Percentiles rank a stretch among this genome's conserved stretches.
Evolutionary conservation across 2,888 invertebrate species (phyloP).

Genomic region (Caenorhabditis panamensis): DNA sequence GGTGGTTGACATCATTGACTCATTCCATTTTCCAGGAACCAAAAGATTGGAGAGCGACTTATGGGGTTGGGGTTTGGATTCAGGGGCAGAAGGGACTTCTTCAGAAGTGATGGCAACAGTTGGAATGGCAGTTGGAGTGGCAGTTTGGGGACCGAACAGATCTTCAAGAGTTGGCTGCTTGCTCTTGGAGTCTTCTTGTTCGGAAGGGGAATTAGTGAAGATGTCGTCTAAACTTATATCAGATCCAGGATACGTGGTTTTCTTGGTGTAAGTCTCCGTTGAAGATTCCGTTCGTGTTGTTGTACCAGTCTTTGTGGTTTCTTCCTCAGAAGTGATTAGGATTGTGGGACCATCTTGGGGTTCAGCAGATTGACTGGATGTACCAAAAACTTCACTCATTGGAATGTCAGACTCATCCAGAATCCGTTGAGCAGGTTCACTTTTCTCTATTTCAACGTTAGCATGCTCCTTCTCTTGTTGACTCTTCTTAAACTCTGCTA

Average conservation of each 20-base stretch:
- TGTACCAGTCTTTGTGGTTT: slow-evolving; percentile 11
- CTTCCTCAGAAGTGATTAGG: not conserved
- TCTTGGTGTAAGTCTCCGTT: slow-evolving; percentile 5
- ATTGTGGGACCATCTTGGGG: too few relatives aligned
- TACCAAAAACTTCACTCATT: not conserved
- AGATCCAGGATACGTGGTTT: not conserved
- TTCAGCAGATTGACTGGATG: too few relatives aligned
- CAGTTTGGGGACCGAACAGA: slow-evolving; percentile 37
- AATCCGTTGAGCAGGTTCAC: not conserved
- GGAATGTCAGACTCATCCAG: not conserved
- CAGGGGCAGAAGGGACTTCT: not conserved
- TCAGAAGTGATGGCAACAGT: slow-evolving; percentile 33
- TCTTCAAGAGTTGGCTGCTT: slow-evolving; percentile 15
- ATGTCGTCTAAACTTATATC: slow-evolving; percentile 14
- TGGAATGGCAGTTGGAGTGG: slow-evolving; percentile 38
- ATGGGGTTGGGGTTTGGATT: not conserved
- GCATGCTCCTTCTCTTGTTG: not conserved
- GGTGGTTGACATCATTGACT: slow-evolving; percentile 37
- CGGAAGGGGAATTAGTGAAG: slow-evolving; percentile 7
- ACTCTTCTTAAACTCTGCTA: slow-evolving; percentile 2
- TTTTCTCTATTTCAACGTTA: not conserved
- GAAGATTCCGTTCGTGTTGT: slow-evolving; percentile 27
- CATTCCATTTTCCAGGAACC: slow-evolving; percentile 35
- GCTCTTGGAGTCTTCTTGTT: too few relatives aligned
- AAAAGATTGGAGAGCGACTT: slow-evolving; percentile 25